Percentiles rank a stretch among this genome's conserved stretches.
phyloP scores from a whole-genome alignment of 1,140 invertebrate genomes.

The Drosophila yakuba region DNA sequence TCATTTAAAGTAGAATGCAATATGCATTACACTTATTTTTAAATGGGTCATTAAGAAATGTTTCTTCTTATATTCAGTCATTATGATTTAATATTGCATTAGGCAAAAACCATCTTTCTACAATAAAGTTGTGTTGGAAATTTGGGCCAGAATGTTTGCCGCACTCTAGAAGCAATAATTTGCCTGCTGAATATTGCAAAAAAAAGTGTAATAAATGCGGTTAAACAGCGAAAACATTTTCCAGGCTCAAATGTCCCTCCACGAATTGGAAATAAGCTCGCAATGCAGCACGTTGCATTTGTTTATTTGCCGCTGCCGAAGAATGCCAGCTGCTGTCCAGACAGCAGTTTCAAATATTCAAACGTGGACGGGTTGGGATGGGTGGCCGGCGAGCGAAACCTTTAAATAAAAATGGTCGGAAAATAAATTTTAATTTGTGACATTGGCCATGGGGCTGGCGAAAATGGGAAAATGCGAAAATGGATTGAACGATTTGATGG shows the following conservation, averaged over 20 bases:
- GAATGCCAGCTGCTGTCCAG: conserved; percentile 31
- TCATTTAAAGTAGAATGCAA: too few relatives aligned
- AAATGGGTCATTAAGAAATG: too few relatives aligned
- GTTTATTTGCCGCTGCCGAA: conserved; percentile 23
- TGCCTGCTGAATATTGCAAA: background rate
- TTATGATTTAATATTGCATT: too few relatives aligned
- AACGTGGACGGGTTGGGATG: background rate
- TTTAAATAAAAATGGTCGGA: conserved; percentile 60
- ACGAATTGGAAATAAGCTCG: conserved; percentile 8
- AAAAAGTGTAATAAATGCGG: background rate
- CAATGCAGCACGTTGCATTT: conserved; percentile 6
- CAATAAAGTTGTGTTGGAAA: too few relatives aligned
- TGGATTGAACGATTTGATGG: conserved; percentile 14
- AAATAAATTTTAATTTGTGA: conserved; percentile 54
- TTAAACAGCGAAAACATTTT: background rate
- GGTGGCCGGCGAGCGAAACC: conserved; percentile 6
- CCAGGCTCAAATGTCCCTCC: background rate
- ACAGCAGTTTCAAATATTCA: conserved; percentile 28
- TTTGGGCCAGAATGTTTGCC: too few relatives aligned
- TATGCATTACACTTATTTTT: too few relatives aligned
- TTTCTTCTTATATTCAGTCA: too few relatives aligned
- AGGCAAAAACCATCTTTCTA: too few relatives aligned
- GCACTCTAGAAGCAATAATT: background rate
- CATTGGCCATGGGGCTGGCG: conserved; percentile 22
- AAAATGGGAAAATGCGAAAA: background rate